A percentile compares a stretch with the other conserved stretches of the same genome.
phyloP scores from a whole-genome alignment of 2,113 vertebrate species.

The Stegostoma tigrinum region DNA sequence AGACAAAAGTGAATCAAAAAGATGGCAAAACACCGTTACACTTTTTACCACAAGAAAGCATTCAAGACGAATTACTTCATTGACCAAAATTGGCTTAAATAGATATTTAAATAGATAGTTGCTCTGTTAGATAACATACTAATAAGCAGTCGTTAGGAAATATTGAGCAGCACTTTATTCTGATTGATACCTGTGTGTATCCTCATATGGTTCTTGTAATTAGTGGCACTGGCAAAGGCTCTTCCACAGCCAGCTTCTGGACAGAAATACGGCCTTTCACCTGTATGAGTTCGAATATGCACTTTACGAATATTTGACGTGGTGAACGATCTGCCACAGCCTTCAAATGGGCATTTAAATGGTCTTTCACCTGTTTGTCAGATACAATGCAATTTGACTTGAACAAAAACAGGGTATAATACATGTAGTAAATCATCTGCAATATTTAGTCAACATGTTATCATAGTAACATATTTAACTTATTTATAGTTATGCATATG shows the following conservation, averaged over 20 bases:
- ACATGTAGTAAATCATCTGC: not conserved
- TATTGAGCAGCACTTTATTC: not conserved
- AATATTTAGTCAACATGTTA: not conserved
- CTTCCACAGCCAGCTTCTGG: constrained; percentile 92
- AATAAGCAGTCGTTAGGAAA: not conserved
- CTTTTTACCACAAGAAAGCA: not conserved
- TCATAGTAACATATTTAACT: not conserved
- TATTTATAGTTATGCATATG: not conserved
- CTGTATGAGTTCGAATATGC: constrained; percentile 94
- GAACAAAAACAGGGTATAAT: constrained; percentile 36
- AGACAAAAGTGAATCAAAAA: not conserved
- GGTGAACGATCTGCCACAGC: constrained; percentile 93
- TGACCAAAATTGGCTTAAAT: not conserved
- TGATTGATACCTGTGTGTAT: constrained; percentile 83
- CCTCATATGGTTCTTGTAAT: constrained; percentile 98
- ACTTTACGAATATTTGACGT: constrained; percentile 98
- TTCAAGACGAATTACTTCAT: not conserved
- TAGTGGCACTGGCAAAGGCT: constrained; percentile 95
- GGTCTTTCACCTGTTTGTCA: constrained; percentile 80
- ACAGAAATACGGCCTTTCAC: constrained; percentile 95
- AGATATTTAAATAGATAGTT: not conserved
- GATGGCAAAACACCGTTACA: not conserved
- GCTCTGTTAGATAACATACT: not conserved
- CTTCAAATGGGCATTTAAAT: constrained; percentile 92
- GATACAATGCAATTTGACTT: not conserved